phyloP scores from a whole-genome alignment of 2,113 vertebrate genomes.

The Sciurus niger region DNA sequence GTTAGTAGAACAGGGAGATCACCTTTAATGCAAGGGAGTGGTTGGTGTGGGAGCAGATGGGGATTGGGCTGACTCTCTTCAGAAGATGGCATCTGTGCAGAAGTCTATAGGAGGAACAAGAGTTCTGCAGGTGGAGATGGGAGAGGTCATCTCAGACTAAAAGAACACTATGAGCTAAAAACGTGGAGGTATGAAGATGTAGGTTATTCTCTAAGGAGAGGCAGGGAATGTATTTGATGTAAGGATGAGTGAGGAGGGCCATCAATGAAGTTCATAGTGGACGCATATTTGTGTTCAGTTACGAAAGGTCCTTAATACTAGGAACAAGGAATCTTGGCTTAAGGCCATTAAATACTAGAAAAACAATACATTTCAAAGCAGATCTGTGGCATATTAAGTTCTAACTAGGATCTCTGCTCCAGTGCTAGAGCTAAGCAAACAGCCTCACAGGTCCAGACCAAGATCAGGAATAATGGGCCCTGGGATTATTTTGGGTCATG shows the following conservation, averaged over 20 bases:
- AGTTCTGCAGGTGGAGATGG: neutral
- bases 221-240: neutral
- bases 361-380: constrained; percentile 9
- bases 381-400: neutral
- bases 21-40: neutral
- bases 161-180: neutral
- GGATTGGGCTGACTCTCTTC: neutral
- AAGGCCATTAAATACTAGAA: neutral
- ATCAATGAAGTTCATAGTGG: neutral
- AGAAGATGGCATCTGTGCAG: neutral
- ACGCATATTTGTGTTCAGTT: neutral
- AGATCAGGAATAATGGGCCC: neutral
- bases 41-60: neutral
- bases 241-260: neutral
- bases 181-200: neutral
- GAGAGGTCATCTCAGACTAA: neutral
- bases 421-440: neutral
- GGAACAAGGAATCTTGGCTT: neutral
- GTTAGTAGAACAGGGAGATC: neutral
- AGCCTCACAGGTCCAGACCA: constrained; percentile 1
- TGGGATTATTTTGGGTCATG: neutral
- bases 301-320: neutral
- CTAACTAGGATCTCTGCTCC: neutral
- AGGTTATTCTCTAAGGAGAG: neutral
- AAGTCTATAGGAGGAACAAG: neutral